Evolutionary conservation across 1,140 invertebrate species (phyloP), one percentile per base, ranked within the genome.

Genomic region (Temnothorax curvispinosus): DNA sequence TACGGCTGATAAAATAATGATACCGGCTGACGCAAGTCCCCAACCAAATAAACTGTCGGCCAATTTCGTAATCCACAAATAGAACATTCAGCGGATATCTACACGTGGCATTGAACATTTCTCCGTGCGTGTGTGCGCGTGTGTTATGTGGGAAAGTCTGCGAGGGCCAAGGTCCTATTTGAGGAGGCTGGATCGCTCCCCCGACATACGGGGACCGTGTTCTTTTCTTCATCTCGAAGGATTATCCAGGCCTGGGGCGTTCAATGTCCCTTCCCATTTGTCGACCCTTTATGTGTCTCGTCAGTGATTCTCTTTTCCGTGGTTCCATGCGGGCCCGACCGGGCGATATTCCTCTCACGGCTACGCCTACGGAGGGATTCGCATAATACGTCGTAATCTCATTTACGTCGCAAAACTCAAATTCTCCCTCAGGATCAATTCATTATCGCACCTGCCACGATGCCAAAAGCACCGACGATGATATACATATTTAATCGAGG

Each of bases 191-290:
- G 47, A 21, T 11, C 13, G 13, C 35, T 72, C 13, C 47, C 52
- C 35, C 44, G 35, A 58, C 38, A 15, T 11, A 18, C 38, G n/a
- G 35, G 32, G 13, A 69, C 27, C 15, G 47, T 47, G 38, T n/a
- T 64, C 50, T 71, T 72, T 58, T 58, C 54, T 62, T 35, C 62
- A 62, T 76, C 71, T 72, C 58, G 9, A 27, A 86, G 89, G 87
- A 90, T 90, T 88, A 90, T 88, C 71, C 62, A 52, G 62, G 60
- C 44, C 87, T 75, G 81, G 18, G 11, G 27, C 44, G 27, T 64
- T 38, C 50, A 13, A 76, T 89, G 85, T 86, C 71, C 50, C 71
- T 67, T 3, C 81, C 87, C 80, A 50, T 90, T 88, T 86, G 86
- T 86, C 77, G 32, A 32, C 50, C 64, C 71, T 88, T 90, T 86